Base-by-base conservation (phyloP, 2,113 vertebrate genomes). In the Anser brachyrhynchus region DNA sequence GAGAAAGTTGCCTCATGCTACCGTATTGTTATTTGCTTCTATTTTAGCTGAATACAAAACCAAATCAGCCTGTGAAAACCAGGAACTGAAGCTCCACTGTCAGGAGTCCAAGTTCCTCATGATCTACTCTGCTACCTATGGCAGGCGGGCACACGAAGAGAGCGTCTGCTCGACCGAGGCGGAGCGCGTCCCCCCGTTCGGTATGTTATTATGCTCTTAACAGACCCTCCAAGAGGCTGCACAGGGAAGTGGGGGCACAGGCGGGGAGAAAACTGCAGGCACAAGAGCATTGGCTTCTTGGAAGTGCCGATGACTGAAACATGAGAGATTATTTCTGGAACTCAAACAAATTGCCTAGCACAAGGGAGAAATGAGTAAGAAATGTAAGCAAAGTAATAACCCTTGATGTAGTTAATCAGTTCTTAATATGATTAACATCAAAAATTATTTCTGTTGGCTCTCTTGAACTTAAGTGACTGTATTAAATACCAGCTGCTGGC, bases 71-170 rank as follows among this genome's bases (percentile, higher is more conserved):
- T 99, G 99, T 96, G 99, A 99, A 94, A 98, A 98, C 66, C 98
- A 98, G 84, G 98, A 98, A 73, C 94, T 99, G 98, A 97, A 98
- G 54, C 98, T 99, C 87, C 99, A 98, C 97, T 99, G 99, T 88
- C 99, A 99, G 67, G 97, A 98, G 65, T 98, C 99, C 89, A 99
- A 98, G 96, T 98, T 98, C 86, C 98, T 99, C 87, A 99, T 98
- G 96, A 99, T 99, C 98, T 99, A 99, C 64, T 98, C 98, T 6
- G 99, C 99, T 19, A 98, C 98, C 91, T 99, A 99, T 1, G 99
- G 99, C 62, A 97, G 99, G 81, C 89, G 95, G 93, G 96, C 97
- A 69, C 98, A 91, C 8, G 97, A 99, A 59, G 90, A 95, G n/a
- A 94, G 98, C 35, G 22, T 96, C 94, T 99, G 99, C 93, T 95